phyloP scores from a whole-genome alignment of 2,797 vertebrate species.

The Pseudotriccus pelzelni region DNA sequence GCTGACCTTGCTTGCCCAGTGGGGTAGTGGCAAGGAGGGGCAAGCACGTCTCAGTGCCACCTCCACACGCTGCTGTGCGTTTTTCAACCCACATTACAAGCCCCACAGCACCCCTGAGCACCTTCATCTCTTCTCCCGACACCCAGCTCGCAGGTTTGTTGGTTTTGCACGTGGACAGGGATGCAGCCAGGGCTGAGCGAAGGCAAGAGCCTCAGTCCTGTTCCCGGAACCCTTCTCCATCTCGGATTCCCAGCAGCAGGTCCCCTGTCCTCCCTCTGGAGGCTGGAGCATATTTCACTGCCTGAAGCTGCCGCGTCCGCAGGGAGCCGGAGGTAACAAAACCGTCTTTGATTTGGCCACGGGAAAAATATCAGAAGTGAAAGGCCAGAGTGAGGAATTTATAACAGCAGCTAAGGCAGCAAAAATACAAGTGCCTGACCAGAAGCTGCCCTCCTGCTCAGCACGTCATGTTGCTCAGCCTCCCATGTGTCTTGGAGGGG shows the following conservation, averaged over 20 bases:
- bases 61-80: background rate
- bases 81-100: background rate
- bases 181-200: background rate
- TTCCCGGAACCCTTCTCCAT: conserved; percentile 51
- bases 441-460: conserved; percentile 30
- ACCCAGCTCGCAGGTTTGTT: background rate
- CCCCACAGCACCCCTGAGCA: background rate
- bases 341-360: conserved; percentile 52
- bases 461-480: background rate
- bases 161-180: background rate
- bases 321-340: conserved; percentile 69
- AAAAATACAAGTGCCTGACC: conserved; percentile 44
- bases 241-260: conserved; percentile 59
- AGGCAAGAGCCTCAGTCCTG: background rate
- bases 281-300: conserved; percentile 58
- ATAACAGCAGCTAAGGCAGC: conserved; percentile 67
- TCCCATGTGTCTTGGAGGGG: background rate
- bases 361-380: conserved; percentile 55
- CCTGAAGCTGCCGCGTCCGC: conserved; percentile 55
- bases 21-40: background rate
- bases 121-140: background rate
- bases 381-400: conserved; percentile 63
- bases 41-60: background rate
- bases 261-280: conserved; percentile 25
- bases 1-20: background rate